Evolutionary conservation across 1,140 invertebrate species (phyloP), one percentile per base, ranked within the genome.

Genomic region (Calephelis virginiensis): DNA sequence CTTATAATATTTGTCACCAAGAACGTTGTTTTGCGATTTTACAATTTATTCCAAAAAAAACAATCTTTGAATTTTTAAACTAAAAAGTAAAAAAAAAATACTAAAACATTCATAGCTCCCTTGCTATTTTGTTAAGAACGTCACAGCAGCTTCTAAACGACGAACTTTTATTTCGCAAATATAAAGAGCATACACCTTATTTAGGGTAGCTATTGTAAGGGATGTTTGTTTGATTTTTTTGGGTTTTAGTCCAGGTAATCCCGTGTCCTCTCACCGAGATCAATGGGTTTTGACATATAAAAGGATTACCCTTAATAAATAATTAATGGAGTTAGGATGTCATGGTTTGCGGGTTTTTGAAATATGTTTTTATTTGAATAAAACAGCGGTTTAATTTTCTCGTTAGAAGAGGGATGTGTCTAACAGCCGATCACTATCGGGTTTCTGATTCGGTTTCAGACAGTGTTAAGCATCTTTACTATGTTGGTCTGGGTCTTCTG

Each of bases 281-380:
- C 68, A 87, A 88, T 89, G 74, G 78, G 81, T 84, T 89, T 81
- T 90, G 88, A 90, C 88, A 76, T 78, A 78, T 83, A 84, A 88
- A 88, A 83, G 88, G 86, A 89, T 89, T 90, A 90, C 80, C 84
- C 83, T 77, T 88, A 85, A 90, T 86, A 87, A 80, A 83, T 89
- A 89, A 88, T 86, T 89, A 90, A 89, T 89, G 88, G 84, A 83
- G 81, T 76, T 73, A 64, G 67, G 56, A 60, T 68, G 61, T 45
- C 49, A 17, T 53, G 49, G 49, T 53, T 43, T 53, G 17, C 49
- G 49, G 13, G 9, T 9, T 53, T 28, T 12, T 46, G 38, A 62
- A 63, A 28, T 49, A 43, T 62, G 45, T 61, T 63, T 14, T 14
- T 63, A n/a, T 49, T 63, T 43, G 8, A 43, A 43, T 9, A 8